A percentile compares a stretch with the other conserved stretches of the same genome.
These are phyloP conservation scores for Laupala kohalensis DNA, from an alignment of 1,140 invertebrate genomes.

Conservation along the genomic window DNA sequence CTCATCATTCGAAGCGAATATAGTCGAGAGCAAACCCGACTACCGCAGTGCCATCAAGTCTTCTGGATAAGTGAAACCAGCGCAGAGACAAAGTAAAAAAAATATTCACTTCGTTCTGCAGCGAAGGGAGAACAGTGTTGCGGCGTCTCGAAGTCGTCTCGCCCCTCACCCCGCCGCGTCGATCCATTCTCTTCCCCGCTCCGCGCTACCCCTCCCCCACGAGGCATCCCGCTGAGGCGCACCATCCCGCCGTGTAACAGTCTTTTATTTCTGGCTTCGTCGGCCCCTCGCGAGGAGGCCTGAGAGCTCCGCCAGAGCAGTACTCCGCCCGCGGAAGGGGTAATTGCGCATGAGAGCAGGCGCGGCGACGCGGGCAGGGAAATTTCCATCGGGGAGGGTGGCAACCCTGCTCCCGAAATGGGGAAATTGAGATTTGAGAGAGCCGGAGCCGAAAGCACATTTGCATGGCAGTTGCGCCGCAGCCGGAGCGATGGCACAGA, in stretches of 20 bases:
- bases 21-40: too few relatives aligned
- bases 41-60: too few relatives aligned
- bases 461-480: neutral
- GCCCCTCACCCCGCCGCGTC: too few relatives aligned
- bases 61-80: too few relatives aligned
- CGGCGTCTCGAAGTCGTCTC: neutral
- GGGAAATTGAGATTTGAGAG: neutral
- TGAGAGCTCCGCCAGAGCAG: neutral
- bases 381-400: neutral
- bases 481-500: neutral
- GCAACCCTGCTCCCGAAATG: neutral
- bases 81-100: neutral
- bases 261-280: neutral
- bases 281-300: too few relatives aligned
- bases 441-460: neutral
- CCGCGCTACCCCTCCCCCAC: neutral
- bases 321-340: neutral
- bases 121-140: neutral
- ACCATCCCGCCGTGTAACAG: neutral
- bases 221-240: too few relatives aligned
- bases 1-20: too few relatives aligned
- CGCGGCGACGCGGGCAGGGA: neutral
- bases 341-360: neutral
- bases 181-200: neutral
- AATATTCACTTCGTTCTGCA: neutral